Base-by-base conservation (phyloP, 2,797 vertebrate species). In the Prunella strophiata region DNA sequence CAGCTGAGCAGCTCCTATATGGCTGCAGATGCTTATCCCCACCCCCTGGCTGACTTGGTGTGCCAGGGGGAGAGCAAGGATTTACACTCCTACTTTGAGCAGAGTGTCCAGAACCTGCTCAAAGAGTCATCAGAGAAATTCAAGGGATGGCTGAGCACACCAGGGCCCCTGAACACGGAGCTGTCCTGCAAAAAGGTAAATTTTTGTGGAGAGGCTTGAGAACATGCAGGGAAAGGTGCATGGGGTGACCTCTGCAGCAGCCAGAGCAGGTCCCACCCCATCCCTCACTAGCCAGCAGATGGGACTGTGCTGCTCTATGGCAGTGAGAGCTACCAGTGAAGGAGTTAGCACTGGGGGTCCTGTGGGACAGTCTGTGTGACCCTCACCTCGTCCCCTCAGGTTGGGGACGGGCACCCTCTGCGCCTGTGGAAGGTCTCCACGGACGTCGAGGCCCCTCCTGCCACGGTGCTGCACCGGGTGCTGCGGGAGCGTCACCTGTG, bases 401-500 rank as follows among this genome's bases (percentile, higher is more conserved):
- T 98, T 25, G 97, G 98, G 20, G 98, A 98, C 0, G 98, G 98
- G 23, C 98, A 98, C 88, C 98, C 98, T 2, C 95, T 98, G 92
- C 96, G 98, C 32, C 84, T 98, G 45, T 99, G 98, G 98, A 98
- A 98, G 48, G 98, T 97, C 16, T 98, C 97, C 58, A 97, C 98
- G 0, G 98, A 98, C 4, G 93, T 98, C 0, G 98, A 98, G 36
- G 98, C 98, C 1, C 97, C 98, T 22, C 98, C 98, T 0, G 47
- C 94, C 4, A 61, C 87, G 0, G 98, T 99, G 85, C 96, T 99
- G 50, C 98, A 98, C 71, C 97, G 98, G 29, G 94, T 99, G 38
- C 98, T 99, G 32, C 94, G 98, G 68, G 98, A 99, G 68, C 97
- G 98, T 54, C 98, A 98, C 96, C 98, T 99, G 62, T 99, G 98